Evolutionary conservation across 2,888 invertebrate species (phyloP), one percentile per base, ranked within the genome.

Genomic region (Caenorhabditis becei): DNA sequence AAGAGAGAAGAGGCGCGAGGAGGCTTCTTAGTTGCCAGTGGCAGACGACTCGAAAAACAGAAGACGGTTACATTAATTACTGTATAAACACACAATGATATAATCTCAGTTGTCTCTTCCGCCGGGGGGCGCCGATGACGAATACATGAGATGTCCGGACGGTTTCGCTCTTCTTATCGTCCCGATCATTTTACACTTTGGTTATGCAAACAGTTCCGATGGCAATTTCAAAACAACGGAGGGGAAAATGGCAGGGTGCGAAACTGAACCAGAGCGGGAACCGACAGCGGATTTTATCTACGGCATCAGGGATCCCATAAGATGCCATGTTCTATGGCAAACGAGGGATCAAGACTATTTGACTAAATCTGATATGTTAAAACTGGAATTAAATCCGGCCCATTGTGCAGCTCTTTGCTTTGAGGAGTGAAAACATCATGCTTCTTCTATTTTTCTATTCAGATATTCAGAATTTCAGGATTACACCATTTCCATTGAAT

Each of bases 11-110:
- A 28, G 20, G 37, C 16, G 28, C 20, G 58, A 44, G 20, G 56
- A 16, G 41, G 35, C 18, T 54, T 65, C 49, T 54, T 32, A 49
- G 53, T 53, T 56, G n/a, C n/a, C n/a, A n/a, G n/a, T 66, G 59
- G 74, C 74, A 65, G 56, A 54, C 41, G 54, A 18, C 65, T 58
- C 35, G 23, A 49, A 61, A 35, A 70, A 26, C 59, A 51, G 37
- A 49, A 72, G 67, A 74, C 67, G 67, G 67, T 79, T 69, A 72
- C 56, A 79, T 59, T 79, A 69, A 72, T 74, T 79, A 79, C 69
- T 79, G 79, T 79, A 74, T 74, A 74, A 74, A 79, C 72, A 70
- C 47, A 72, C 69, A 56, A 54, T 70, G 77, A 77, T 77, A 77
- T 77, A 51, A 77, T 77, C 77, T 77, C 58, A 47, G 24, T 74